phyloP scores from a whole-genome alignment of 2,797 vertebrate species.

The Hippoglossus hippoglossus region DNA sequence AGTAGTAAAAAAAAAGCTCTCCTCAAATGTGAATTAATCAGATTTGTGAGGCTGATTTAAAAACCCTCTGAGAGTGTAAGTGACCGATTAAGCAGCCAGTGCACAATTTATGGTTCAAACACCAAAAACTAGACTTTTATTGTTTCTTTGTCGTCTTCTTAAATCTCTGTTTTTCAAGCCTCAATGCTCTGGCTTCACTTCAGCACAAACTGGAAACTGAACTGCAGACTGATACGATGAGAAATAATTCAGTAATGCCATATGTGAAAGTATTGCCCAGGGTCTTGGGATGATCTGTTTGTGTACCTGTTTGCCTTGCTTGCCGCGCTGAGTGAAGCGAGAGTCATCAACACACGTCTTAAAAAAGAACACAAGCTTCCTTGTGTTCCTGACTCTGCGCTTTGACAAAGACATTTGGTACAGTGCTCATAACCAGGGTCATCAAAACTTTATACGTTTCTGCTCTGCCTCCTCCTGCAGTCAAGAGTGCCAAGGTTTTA shows the following conservation, averaged over 20 bases:
- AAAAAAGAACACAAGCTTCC: slow-evolving; percentile 11
- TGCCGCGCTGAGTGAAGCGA: slow-evolving; percentile 19
- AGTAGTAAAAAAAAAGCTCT: not conserved
- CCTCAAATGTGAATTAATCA: not conserved
- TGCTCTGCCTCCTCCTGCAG: not conserved
- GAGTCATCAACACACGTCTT: slow-evolving; percentile 35
- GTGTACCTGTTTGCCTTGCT: slow-evolving; percentile 1
- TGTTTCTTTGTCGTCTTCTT: too few species aligned
- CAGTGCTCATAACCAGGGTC: slow-evolving; percentile 31
- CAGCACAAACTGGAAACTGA: slow-evolving; percentile 2
- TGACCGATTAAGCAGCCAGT: not conserved
- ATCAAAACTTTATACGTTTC: slow-evolving; percentile 41
- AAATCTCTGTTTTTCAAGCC: too few species aligned
- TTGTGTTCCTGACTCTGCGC: not conserved
- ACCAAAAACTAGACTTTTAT: not conserved
- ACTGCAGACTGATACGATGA: slow-evolving; percentile 43
- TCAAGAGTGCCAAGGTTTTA: not conserved
- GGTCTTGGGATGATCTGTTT: slow-evolving; percentile 15
- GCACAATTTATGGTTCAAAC: not conserved
- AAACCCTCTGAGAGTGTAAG: too few species aligned
- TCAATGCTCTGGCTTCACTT: too few species aligned
- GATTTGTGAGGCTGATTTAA: not conserved
- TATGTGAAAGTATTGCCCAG: slow-evolving; percentile 45
- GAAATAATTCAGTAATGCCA: slow-evolving; percentile 69
- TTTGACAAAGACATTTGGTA: slow-evolving; percentile 8